A percentile compares a stretch with the other conserved stretches of the same genome.
These are phyloP conservation scores for Epinotia bilunana DNA, from an alignment of 2,888 invertebrate species.

Conservation along the genomic window DNA sequence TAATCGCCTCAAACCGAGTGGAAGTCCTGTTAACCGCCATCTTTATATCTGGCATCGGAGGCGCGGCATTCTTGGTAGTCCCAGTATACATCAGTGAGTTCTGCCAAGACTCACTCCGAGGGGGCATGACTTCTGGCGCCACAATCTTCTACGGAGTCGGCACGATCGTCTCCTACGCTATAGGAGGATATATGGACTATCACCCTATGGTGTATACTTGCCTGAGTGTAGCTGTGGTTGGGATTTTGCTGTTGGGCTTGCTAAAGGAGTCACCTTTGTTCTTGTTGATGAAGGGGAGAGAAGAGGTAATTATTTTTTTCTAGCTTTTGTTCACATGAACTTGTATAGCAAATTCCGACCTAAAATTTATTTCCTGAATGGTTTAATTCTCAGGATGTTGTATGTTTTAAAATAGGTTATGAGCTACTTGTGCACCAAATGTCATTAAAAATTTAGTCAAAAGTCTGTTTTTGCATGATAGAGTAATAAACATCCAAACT, in stretches of 20 bases:
- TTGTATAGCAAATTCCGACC: not conserved
- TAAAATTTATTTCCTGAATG: not conserved
- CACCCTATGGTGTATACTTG: slow-evolving; percentile 61
- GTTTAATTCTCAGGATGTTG: not conserved
- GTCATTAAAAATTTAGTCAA: too few relatives aligned
- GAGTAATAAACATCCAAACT: too few relatives aligned
- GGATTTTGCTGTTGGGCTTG: slow-evolving; percentile 52
- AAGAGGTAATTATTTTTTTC: slow-evolving; percentile 55
- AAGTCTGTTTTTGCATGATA: too few relatives aligned
- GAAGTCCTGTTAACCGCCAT: slow-evolving; percentile 62
- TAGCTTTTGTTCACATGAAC: not conserved
- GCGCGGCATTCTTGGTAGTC: slow-evolving; percentile 57
- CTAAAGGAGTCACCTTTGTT: slow-evolving; percentile 68
- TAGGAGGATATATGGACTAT: slow-evolving; percentile 66
- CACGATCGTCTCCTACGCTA: slow-evolving; percentile 64
- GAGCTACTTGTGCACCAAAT: too few relatives aligned
- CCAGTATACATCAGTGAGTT: slow-evolving; percentile 69
- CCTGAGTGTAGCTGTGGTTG: slow-evolving; percentile 55
- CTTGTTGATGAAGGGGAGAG: slow-evolving; percentile 65
- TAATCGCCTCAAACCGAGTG: slow-evolving; percentile 57
- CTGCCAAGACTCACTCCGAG: slow-evolving; percentile 69
- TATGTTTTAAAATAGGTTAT: too few relatives aligned
- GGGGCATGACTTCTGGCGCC: slow-evolving; percentile 63
- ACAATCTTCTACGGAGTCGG: slow-evolving; percentile 66
- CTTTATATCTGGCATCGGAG: slow-evolving; percentile 65